Conservation (phyloP, 1,140 invertebrate genomes). For the Thaumatotibia leucotreta region DNA sequence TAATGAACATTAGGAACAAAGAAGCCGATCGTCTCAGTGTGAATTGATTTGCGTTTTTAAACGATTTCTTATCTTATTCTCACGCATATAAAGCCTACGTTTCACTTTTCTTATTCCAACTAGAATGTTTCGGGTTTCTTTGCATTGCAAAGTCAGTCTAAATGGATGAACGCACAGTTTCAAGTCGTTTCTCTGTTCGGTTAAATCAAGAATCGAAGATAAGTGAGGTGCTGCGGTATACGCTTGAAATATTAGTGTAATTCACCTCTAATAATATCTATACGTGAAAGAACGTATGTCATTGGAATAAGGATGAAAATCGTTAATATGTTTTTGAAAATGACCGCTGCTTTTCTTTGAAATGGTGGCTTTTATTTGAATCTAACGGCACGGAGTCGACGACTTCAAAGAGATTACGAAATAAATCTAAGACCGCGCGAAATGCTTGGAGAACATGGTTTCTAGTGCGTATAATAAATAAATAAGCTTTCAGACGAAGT, state of each 20-base stretch:
- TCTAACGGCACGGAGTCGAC: not conserved
- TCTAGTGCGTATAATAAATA: not conserved
- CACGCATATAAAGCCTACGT: constrained; percentile 25
- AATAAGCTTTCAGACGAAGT: no score
- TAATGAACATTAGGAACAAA: constrained; percentile 70
- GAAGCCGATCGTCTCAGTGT: constrained; percentile 56
- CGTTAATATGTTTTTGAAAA: no score
- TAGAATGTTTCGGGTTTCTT: constrained; percentile 29
- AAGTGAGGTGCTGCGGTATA: constrained; percentile 46
- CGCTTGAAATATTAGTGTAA: constrained; percentile 63
- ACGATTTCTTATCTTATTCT: constrained; percentile 31
- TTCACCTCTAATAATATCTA: no score
- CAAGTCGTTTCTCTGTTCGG: constrained; percentile 20
- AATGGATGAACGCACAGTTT: constrained; percentile 18
- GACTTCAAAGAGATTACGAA: not conserved
- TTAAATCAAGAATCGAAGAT: constrained; percentile 48
- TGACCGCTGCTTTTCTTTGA: constrained; percentile 51
- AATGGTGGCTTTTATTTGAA: constrained; percentile 20
- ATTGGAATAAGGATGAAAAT: no score
- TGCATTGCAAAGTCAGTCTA: constrained; percentile 22
- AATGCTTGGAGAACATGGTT: not conserved
- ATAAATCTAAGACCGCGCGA: not conserved
- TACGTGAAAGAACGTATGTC: no score
- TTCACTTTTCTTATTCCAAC: constrained; percentile 16
- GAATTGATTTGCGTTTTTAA: constrained; percentile 36